Evolutionary conservation across 1,140 invertebrate genomes (phyloP).

Genomic region (Dendrolimus punctatus): DNA sequence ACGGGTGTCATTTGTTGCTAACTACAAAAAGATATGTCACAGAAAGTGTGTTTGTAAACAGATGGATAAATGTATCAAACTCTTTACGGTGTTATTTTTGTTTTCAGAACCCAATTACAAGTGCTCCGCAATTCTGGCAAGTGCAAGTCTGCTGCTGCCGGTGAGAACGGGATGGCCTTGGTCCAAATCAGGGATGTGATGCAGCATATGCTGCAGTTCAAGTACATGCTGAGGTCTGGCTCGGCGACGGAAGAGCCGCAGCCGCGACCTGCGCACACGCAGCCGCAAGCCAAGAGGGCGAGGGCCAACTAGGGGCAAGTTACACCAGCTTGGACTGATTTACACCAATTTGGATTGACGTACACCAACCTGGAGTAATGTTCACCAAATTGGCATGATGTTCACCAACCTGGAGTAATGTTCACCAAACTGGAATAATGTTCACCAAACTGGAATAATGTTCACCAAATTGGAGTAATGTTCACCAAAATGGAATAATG

Average conservation of each 20-base stretch:
- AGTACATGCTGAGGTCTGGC: conserved; percentile 80
- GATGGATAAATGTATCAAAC: neutral
- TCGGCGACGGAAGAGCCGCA: conserved; percentile 35
- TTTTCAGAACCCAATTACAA: conserved; percentile 79
- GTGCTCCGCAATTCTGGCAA: conserved; percentile 82
- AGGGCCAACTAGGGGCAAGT: conserved; percentile 10
- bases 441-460: too few relatives aligned
- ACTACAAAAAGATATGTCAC: too few relatives aligned
- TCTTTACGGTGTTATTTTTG: conserved; percentile 12
- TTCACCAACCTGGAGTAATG: too few relatives aligned
- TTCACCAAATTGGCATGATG: too few relatives aligned
- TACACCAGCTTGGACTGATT: too few relatives aligned
- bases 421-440: too few relatives aligned
- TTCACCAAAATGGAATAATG: too few relatives aligned
- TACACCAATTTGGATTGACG: too few relatives aligned
- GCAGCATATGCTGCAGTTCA: conserved; percentile 88
- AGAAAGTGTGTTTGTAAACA: neutral
- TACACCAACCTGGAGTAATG: too few relatives aligned
- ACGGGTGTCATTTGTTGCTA: too few relatives aligned
- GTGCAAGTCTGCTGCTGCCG: conserved; percentile 72
- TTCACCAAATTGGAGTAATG: too few relatives aligned
- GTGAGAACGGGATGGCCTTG: conserved; percentile 72
- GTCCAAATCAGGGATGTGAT: conserved; percentile 87
- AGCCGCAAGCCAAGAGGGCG: conserved; percentile 14
- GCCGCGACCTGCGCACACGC: conserved; percentile 36